Evolutionary conservation across 1,140 invertebrate genomes (phyloP).

Genomic region (Diachasmimorpha longicaudata): DNA sequence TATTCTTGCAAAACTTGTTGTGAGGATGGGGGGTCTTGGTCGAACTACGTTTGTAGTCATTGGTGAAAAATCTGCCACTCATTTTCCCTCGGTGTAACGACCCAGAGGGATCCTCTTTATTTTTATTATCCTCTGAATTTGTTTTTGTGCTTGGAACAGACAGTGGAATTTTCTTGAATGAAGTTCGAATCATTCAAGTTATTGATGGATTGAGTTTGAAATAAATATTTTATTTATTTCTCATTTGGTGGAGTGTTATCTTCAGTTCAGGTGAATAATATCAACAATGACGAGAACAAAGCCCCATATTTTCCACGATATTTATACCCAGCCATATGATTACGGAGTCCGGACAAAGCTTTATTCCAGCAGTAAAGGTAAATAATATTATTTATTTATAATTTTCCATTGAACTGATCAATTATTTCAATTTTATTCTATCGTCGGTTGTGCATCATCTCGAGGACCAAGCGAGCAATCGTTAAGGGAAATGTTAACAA

Average conservation of each 20-base stretch:
- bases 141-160: no score
- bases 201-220: not conserved
- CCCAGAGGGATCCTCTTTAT: not conserved
- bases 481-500: no score
- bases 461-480: no score
- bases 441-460: no score
- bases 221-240: not conserved
- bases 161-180: no score
- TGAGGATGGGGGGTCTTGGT: not conserved
- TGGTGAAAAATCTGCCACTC: not conserved
- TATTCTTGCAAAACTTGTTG: not conserved
- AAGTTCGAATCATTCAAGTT: not conserved
- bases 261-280: not conserved
- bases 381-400: constrained; percentile 18
- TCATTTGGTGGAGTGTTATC: not conserved
- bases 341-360: constrained; percentile 57
- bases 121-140: no score
- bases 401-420: no score
- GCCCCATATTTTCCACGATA: constrained; percentile 60
- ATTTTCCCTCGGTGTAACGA: not conserved
- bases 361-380: constrained; percentile 63
- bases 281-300: constrained; percentile 51
- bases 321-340: constrained; percentile 63
- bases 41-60: not conserved
- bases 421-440: no score